These are phyloP conservation scores for Ecdyonurus torrentis DNA, from an alignment of 2,888 invertebrate genomes.

Conservation along the genomic window DNA sequence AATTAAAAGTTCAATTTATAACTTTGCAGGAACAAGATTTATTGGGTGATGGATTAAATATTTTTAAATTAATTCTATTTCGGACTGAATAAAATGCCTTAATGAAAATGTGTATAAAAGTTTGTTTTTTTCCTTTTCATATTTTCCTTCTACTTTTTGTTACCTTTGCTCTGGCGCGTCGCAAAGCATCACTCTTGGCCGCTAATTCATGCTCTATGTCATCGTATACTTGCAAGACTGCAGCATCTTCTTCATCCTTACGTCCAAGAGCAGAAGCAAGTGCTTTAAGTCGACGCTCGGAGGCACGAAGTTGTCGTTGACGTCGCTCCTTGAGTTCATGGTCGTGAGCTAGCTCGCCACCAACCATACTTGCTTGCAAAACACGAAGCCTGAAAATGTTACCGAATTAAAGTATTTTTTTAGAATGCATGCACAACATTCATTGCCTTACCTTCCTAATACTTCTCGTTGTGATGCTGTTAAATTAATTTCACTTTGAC, in stretches of 20 bases:
- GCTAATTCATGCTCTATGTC: conserved; percentile 63
- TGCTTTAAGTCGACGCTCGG: conserved; percentile 42
- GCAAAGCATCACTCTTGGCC: conserved; percentile 46
- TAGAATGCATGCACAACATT: not conserved
- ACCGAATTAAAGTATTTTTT: not conserved
- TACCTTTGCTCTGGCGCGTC: conserved; percentile 46
- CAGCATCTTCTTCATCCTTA: conserved; percentile 52
- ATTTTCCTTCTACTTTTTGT: too few species aligned
- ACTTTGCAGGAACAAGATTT: too few species aligned
- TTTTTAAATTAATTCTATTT: too few species aligned
- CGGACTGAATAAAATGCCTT: too few species aligned
- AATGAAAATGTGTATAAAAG: too few species aligned
- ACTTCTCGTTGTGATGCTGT: not conserved
- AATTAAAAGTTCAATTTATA: too few species aligned
- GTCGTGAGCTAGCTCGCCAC: conserved; percentile 60
- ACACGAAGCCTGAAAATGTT: conserved; percentile 34
- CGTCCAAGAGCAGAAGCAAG: conserved; percentile 38
- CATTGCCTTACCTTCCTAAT: not conserved
- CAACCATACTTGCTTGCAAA: conserved; percentile 58
- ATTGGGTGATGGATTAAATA: too few species aligned
- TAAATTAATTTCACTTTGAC: not conserved
- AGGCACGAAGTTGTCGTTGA: conserved; percentile 45
- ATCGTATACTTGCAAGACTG: conserved; percentile 55
- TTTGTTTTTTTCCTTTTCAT: too few species aligned
- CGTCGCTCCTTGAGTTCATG: conserved; percentile 49